A percentile compares a stretch with the other conserved stretches of the same genome.
These are phyloP conservation scores for Teleogryllus oceanicus DNA, from an alignment of 2,888 invertebrate genomes.

Conservation along the genomic window DNA sequence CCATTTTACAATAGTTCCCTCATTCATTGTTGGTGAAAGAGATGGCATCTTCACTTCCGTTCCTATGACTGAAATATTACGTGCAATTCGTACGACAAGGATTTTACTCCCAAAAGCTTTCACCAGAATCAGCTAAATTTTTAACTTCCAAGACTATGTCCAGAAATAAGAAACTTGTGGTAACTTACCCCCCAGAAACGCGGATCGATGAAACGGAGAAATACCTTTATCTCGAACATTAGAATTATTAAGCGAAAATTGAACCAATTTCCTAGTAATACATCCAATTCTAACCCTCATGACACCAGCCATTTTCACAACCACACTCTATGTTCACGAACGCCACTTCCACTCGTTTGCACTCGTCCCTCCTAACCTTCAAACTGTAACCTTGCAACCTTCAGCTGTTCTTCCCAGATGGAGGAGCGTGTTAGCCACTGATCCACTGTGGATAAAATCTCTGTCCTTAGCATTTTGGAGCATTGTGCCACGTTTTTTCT, in stretches of 20 bases:
- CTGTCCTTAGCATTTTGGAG: too few species aligned
- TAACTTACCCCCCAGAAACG: conserved; percentile 32
- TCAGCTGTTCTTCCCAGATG: neutral
- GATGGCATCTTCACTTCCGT: conserved; percentile 56
- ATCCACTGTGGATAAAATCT: too few species aligned
- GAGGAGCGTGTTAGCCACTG: too few species aligned
- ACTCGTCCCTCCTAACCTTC: conserved; percentile 3
- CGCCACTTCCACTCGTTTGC: neutral
- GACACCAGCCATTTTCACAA: conserved; percentile 34
- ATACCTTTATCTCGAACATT: conserved; percentile 30
- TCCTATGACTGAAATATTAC: conserved; percentile 44
- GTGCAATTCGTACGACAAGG: neutral
- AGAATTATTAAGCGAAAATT: conserved; percentile 28
- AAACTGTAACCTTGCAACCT: neutral
- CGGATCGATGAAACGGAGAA: conserved; percentile 33
- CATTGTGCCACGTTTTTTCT: too few species aligned
- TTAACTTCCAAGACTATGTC: neutral
- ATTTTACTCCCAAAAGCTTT: neutral
- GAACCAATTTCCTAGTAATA: conserved; percentile 30
- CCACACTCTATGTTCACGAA: too few species aligned
- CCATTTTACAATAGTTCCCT: conserved; percentile 59
- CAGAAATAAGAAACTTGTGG: neutral
- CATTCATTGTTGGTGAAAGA: conserved; percentile 61
- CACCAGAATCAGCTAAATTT: neutral
- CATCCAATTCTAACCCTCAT: conserved; percentile 33